These are phyloP conservation scores for Oeneis ivallda DNA, from an alignment of 2,888 invertebrate species.

Conservation along the genomic window DNA sequence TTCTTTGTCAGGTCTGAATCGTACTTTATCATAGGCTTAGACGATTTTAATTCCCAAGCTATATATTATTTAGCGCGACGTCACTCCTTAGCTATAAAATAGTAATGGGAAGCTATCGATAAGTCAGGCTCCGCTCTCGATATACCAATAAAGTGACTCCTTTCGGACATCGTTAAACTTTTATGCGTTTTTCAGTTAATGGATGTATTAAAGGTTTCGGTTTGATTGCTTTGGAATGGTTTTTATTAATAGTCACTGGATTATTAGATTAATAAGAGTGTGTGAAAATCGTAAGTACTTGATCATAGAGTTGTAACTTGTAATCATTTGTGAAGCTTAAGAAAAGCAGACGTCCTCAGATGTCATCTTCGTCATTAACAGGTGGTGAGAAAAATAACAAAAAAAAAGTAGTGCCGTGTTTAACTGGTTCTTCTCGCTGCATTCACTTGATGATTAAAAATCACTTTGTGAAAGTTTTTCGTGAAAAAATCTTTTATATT, in stretches of 20 bases:
- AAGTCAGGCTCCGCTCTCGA: conserved; percentile 53
- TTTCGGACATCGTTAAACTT: conserved; percentile 66
- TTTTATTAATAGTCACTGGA: conserved; percentile 16
- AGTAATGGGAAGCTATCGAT: conserved; percentile 61
- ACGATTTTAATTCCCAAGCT: conserved; percentile 5
- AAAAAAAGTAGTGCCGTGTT: no score
- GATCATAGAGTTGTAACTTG: background rate
- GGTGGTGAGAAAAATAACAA: no score
- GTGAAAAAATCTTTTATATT: no score
- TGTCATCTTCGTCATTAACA: no score
- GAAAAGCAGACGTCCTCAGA: no score
- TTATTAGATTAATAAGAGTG: conserved; percentile 1
- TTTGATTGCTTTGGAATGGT: conserved; percentile 14
- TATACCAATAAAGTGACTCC: conserved; percentile 57
- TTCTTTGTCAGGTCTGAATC: no score
- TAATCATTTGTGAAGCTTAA: no score
- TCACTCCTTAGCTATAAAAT: conserved; percentile 50
- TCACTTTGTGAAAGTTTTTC: no score
- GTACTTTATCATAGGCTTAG: no score
- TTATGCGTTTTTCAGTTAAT: conserved; percentile 54
- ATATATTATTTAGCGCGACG: conserved; percentile 18
- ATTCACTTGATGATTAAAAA: no score
- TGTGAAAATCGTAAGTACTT: conserved; percentile 1
- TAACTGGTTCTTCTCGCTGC: no score
- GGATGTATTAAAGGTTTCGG: conserved; percentile 43